A percentile compares a stretch with the other conserved stretches of the same genome.
phyloP scores from a whole-genome alignment of 2,888 invertebrate genomes.

The Drosophila affinis region DNA sequence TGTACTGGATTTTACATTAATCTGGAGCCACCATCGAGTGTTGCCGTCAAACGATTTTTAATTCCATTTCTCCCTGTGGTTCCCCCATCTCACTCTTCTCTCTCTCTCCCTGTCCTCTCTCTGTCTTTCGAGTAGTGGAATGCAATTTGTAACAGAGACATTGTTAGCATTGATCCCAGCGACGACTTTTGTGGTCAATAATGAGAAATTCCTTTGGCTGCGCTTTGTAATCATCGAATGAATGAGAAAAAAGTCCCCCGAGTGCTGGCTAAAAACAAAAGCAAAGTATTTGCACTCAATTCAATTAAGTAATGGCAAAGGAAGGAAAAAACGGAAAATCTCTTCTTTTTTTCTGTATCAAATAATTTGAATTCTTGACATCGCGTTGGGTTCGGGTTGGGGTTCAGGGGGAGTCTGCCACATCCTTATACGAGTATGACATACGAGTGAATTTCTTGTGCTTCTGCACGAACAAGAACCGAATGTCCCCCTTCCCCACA shows the following conservation, averaged over 20 bases:
- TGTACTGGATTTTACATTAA: conserved; percentile 67
- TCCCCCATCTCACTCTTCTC: neutral
- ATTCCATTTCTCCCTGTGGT: conserved; percentile 57
- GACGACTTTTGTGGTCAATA: conserved; percentile 73
- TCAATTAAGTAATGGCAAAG: conserved; percentile 69
- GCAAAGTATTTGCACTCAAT: conserved; percentile 69
- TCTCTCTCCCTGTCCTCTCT: neutral
- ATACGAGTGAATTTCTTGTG: conserved; percentile 25
- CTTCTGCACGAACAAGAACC: conserved; percentile 48
- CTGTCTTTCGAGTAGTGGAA: conserved; percentile 7
- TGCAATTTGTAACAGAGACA: conserved; percentile 48
- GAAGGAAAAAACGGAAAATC: conserved; percentile 33
- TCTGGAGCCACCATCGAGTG: conserved; percentile 54
- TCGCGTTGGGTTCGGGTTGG: conserved; percentile 20
- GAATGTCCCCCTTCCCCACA: conserved; percentile 7
- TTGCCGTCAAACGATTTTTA: conserved; percentile 72
- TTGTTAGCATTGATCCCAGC: conserved; percentile 57
- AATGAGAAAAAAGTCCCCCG: neutral
- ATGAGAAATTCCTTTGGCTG: conserved; percentile 72
- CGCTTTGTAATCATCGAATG: conserved; percentile 60
- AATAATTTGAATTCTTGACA: conserved; percentile 73
- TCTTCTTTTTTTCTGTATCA: conserved; percentile 19
- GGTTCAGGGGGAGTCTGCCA: neutral
- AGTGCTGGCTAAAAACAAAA: conserved; percentile 45
- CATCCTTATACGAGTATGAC: neutral